phyloP scores from a whole-genome alignment of 2,113 vertebrate species.

The Sceloporus tristichus region DNA sequence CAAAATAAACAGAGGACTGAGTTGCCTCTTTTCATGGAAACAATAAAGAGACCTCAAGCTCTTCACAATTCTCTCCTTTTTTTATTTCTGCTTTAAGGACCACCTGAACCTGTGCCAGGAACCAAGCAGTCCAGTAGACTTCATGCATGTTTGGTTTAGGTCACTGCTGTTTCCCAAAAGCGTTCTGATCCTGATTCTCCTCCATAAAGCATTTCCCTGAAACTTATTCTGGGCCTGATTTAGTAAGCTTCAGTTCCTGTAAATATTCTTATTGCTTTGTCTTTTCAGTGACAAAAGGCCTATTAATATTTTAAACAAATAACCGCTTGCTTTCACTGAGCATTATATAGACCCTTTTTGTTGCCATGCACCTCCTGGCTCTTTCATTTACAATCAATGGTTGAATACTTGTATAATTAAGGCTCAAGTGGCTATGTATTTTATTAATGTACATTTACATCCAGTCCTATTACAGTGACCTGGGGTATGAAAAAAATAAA shows the following conservation, averaged over 20 bases:
- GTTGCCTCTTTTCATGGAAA: neutral
- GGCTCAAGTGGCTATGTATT: neutral
- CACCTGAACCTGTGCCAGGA: neutral
- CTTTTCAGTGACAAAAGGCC: neutral
- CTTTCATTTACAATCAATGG: neutral
- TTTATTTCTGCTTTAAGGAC: neutral
- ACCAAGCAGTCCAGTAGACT: neutral
- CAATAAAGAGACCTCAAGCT: neutral
- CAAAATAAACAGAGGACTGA: neutral
- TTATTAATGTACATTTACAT: conserved; percentile 21
- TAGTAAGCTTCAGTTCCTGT: conserved; percentile 36
- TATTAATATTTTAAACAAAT: conserved; percentile 52
- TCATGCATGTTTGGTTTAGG: conserved; percentile 7
- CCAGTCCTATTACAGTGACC: neutral
- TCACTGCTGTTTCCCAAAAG: conserved; percentile 51
- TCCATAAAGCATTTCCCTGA: conserved; percentile 41
- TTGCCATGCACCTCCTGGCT: neutral
- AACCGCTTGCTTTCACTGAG: conserved; percentile 46
- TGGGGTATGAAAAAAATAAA: neutral
- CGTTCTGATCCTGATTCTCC: conserved; percentile 44
- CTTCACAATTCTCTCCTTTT: neutral
- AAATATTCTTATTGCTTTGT: conserved; percentile 40
- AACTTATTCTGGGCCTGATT: conserved; percentile 44
- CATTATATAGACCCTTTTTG: neutral
- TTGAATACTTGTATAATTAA: neutral